Conservation (phyloP, 2,888 invertebrate genomes). For the Leistus spinibarbis region DNA sequence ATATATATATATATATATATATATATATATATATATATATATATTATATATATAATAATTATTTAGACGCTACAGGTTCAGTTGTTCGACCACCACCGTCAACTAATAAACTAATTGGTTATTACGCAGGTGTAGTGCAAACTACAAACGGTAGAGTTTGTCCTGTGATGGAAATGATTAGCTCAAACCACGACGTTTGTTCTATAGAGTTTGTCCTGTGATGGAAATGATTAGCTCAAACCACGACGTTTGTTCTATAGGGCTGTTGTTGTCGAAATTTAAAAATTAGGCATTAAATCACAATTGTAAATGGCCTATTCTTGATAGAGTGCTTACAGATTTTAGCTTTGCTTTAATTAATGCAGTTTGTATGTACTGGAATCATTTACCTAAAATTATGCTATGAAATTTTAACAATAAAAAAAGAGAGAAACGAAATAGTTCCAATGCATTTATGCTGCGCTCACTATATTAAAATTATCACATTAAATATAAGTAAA, state of each 20-base stretch:
- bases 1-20: no score
- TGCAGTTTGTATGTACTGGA: slow-evolving; percentile 3
- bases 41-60: no score
- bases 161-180: slow-evolving; percentile 11
- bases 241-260: not conserved
- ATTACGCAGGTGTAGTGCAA: slow-evolving; percentile 7
- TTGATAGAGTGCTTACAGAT: not conserved
- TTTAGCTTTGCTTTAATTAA: slow-evolving; percentile 14
- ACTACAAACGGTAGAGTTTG: not conserved
- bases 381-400: slow-evolving; percentile 12
- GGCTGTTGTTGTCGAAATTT: slow-evolving; percentile 11
- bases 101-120: not conserved
- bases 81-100: not conserved
- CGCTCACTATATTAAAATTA: slow-evolving; percentile 9
- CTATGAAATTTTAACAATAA: not conserved
- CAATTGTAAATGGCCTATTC: slow-evolving; percentile 6
- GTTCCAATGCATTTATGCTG: slow-evolving; percentile 6
- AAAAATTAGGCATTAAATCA: not conserved
- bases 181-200: not conserved
- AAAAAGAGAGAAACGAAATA: not conserved
- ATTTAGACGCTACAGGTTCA: slow-evolving; percentile 13
- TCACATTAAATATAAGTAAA: not conserved
- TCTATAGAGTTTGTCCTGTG: not conserved
- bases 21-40: no score
- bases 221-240: slow-evolving; percentile 4